Conservation (phyloP, 2,888 invertebrate genomes). For the Epinotia nisella region DNA sequence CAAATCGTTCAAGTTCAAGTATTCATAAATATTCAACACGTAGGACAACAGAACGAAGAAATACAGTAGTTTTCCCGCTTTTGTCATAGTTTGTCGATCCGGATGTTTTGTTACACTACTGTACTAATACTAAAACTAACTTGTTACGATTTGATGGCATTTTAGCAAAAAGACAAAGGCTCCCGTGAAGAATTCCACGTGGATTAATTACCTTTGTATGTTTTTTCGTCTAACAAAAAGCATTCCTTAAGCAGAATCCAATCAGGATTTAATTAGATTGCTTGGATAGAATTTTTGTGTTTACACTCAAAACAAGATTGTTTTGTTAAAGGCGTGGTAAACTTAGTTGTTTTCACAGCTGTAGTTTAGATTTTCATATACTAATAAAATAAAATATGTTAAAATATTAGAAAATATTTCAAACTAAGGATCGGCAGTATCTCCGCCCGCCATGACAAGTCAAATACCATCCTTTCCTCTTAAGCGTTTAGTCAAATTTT, state of each 20-base stretch:
- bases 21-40: background rate
- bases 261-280: conserved; percentile 73
- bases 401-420: background rate
- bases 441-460: too few relatives aligned
- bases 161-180: conserved; percentile 42
- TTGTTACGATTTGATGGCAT: conserved; percentile 46
- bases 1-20: background rate
- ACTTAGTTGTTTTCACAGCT: background rate
- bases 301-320: conserved; percentile 45
- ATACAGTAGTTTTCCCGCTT: background rate
- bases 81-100: too few relatives aligned
- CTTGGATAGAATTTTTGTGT: conserved; percentile 64
- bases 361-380: background rate
- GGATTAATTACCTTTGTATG: conserved; percentile 77
- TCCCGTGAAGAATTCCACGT: conserved; percentile 68
- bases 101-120: conserved; percentile 19
- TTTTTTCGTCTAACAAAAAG: conserved; percentile 67
- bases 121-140: conserved; percentile 33
- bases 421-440: too few relatives aligned
- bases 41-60: background rate
- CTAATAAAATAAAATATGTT: background rate
- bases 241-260: conserved; percentile 65
- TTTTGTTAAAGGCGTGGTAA: background rate
- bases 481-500: too few relatives aligned
- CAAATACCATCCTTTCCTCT: too few relatives aligned